Base-by-base conservation (phyloP, 2,888 invertebrate species). In the Eilema griseolum region DNA sequence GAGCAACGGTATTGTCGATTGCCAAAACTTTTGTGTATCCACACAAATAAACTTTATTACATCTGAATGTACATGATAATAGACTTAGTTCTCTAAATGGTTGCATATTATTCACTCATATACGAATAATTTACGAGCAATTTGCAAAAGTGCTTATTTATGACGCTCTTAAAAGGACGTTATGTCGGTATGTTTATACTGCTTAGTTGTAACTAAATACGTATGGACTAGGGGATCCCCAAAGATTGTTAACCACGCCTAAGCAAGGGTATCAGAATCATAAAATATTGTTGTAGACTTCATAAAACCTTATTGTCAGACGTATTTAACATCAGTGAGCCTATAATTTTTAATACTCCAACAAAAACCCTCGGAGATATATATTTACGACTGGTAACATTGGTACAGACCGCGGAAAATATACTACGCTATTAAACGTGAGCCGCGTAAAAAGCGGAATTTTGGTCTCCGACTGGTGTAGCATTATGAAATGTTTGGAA, bases 121-220 rank as follows among this genome's bases (percentile, higher is more conserved):
- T 89, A 85, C 80, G 64, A 74, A 83, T 88, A 88, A 92, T 92
- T 93, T 93, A 94, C 90, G 91, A 90, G 81, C 93, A 93, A 93
- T 93, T 93, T 91, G 90, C 89, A 89, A 86, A 89, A 92, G 93
- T 92, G 91, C 85, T 87, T 83, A 78, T 86, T 90, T 90, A 90
- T 80, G 89, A 86, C 84, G 79, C 84, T 84, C 80, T 83, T 81
- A 82, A 82, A 83, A 78, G 81, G 80, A 82, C 65, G 73, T 84
- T 72, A 81, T 80, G 79, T 78, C 60, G 76, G 75, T 77, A 62
- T 71, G 78, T 79, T 75, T 78, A 74, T 78, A 71, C 63, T 69
- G 70, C 61, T 62, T 72, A 75, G 73, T 73, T 52, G 33, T 31
- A 33, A 56, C 56, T 64, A 69, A 52, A 41, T 56, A 57, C 26